Evolutionary conservation across 2,888 invertebrate species (phyloP).

Genomic region (Peribatodes rhomboidaria): DNA sequence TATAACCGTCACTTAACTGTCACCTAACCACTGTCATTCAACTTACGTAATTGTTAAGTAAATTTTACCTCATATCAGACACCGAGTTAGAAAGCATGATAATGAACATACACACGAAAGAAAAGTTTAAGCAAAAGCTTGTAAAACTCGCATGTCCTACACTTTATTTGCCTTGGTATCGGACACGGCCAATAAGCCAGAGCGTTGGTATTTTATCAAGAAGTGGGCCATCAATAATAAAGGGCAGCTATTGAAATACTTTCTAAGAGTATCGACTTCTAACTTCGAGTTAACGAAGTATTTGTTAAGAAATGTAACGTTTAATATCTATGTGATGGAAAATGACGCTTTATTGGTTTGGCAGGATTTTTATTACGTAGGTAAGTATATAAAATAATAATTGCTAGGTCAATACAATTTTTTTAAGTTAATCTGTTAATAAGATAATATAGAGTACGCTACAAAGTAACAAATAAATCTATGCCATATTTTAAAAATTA

Average conservation of each 20-base stretch:
- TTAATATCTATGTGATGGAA: not conserved
- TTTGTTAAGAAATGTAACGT: conserved; percentile 17
- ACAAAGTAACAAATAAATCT: too few relatives aligned
- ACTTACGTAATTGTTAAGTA: too few relatives aligned
- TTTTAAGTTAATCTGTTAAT: too few relatives aligned
- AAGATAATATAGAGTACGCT: too few relatives aligned
- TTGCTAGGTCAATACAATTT: too few relatives aligned
- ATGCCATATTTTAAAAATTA: too few relatives aligned
- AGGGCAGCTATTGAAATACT: conserved; percentile 34
- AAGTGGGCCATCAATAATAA: conserved; percentile 26
- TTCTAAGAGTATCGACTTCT: conserved; percentile 22
- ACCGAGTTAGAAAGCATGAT: too few relatives aligned
- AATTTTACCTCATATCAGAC: too few relatives aligned
- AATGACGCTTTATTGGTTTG: not conserved
- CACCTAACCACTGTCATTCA: too few relatives aligned
- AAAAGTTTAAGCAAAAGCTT: not conserved
- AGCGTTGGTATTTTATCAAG: conserved; percentile 23
- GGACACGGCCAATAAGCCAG: conserved; percentile 24
- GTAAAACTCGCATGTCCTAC: not conserved
- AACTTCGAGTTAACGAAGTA: conserved; percentile 25
- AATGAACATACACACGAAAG: not conserved
- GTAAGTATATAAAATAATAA: too few relatives aligned
- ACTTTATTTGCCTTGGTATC: not conserved
- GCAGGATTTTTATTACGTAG: too few relatives aligned
- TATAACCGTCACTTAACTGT: too few relatives aligned